Conservation (phyloP, 2,113 vertebrate genomes). For the Catharus bicknelli region DNA sequence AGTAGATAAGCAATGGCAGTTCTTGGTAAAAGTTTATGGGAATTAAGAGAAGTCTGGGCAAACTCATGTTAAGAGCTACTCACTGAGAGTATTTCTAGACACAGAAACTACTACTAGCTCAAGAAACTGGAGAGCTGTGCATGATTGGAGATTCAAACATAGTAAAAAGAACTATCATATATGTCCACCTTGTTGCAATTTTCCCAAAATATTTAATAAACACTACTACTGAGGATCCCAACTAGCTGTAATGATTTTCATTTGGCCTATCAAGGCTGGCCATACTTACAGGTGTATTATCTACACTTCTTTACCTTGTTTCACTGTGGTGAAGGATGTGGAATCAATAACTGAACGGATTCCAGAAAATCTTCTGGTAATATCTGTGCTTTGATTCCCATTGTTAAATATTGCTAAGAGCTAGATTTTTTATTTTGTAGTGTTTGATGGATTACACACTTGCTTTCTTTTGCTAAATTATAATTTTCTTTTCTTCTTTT, state of each 20-base stretch:
- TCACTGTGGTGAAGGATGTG: background rate
- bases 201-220: background rate
- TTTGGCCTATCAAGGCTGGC: background rate
- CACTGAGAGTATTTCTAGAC: background rate
- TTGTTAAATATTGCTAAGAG: background rate
- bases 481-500: background rate
- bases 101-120: background rate
- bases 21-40: background rate
- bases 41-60: background rate
- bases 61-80: background rate
- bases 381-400: background rate
- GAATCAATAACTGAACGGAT: background rate
- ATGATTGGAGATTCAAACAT: background rate
- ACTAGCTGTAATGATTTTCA: background rate
- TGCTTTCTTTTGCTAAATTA: background rate
- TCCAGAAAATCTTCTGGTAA: background rate
- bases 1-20: background rate
- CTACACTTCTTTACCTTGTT: background rate
- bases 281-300: background rate
- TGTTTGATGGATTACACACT: background rate
- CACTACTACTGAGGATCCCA: background rate
- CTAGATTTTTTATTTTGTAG: background rate
- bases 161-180: background rate
- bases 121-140: background rate
- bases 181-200: background rate